A percentile compares a stretch with the other conserved stretches of the same genome.
phyloP scores from a whole-genome alignment of 2,888 invertebrate species.

The Phorcus lineatus region DNA sequence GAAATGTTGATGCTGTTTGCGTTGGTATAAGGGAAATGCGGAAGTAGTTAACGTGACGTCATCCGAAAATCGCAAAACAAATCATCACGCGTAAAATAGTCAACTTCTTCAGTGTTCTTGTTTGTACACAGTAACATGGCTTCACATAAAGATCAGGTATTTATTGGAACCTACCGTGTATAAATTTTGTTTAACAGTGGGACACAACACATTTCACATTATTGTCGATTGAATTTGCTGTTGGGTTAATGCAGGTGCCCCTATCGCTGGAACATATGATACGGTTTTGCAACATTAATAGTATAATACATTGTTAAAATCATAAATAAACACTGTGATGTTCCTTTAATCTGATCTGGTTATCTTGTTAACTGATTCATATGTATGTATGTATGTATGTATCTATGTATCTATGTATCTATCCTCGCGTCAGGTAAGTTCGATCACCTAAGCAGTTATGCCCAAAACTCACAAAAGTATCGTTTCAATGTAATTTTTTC shows the following conservation, averaged over 20 bases:
- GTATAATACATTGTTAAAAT: too few species aligned
- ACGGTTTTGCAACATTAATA: too few species aligned
- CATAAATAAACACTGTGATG: background rate
- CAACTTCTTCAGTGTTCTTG: background rate
- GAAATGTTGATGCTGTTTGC: too few species aligned
- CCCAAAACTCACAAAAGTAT: too few species aligned
- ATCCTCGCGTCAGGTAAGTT: too few species aligned
- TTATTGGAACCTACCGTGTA: background rate
- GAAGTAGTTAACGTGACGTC: background rate
- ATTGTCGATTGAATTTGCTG: background rate
- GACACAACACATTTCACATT: background rate
- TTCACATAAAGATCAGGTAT: background rate
- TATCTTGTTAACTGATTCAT: too few species aligned
- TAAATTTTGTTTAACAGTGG: background rate
- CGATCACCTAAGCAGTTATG: too few species aligned
- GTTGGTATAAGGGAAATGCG: background rate
- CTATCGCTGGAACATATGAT: too few species aligned
- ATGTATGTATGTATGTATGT: too few species aligned
- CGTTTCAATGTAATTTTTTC: too few species aligned
- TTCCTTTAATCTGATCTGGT: background rate
- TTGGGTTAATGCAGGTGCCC: too few species aligned
- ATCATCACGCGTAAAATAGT: background rate
- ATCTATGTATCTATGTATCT: too few species aligned
- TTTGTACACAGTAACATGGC: background rate
- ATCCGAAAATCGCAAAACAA: background rate